Conservation (phyloP, 2,113 vertebrate species). For the Phycodurus eques region DNA sequence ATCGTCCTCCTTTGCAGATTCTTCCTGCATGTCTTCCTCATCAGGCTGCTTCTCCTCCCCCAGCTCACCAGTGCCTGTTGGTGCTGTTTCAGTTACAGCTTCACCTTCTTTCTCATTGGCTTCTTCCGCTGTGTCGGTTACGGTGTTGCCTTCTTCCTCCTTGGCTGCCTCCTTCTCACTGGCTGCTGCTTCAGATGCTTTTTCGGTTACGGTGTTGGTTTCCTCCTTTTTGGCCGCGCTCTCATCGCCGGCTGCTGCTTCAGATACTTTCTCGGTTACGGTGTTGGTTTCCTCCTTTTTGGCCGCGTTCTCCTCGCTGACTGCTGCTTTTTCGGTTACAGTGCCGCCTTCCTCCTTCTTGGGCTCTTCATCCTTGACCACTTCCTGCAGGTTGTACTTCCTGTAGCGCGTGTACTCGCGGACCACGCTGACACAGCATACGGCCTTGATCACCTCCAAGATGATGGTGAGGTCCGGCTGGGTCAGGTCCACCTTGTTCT, state of each 20-base stretch:
- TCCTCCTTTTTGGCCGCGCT: constrained; percentile 17
- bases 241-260: background rate
- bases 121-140: background rate
- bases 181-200: background rate
- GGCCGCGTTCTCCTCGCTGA: background rate
- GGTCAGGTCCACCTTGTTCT: constrained; percentile 92
- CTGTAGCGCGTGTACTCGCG: constrained; percentile 87
- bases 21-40: background rate
- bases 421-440: constrained; percentile 92
- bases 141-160: background rate
- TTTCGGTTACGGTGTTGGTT: background rate
- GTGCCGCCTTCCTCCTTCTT: constrained; percentile 30
- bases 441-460: constrained; percentile 91
- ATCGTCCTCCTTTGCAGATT: background rate
- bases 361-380: constrained; percentile 74
- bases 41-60: background rate
- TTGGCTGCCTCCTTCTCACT: constrained; percentile 3
- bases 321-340: background rate
- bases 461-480: constrained; percentile 89
- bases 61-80: too few relatives aligned
- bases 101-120: background rate
- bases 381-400: constrained; percentile 95
- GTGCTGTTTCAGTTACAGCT: background rate
- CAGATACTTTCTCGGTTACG: too few relatives aligned
- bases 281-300: background rate